Conservation (phyloP, 2,888 invertebrate species). For the Notodonta ziczac region DNA sequence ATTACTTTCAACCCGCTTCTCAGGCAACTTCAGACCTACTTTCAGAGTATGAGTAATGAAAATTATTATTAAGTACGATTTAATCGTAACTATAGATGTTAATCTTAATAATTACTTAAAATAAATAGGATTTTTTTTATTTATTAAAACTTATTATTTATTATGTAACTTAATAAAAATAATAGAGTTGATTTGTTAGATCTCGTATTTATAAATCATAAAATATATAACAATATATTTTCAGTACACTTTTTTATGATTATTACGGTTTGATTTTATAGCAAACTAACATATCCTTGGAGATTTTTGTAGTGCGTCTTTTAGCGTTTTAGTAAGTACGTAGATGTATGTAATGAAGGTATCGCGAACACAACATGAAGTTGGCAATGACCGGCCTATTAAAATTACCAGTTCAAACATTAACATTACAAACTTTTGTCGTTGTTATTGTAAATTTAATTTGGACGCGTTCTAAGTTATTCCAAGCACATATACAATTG, state of each 20-base stretch:
- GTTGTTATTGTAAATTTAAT: conserved; percentile 22
- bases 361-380: conserved; percentile 12
- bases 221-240: conserved; percentile 30
- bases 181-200: conserved; percentile 48
- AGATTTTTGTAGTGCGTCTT: conserved; percentile 21
- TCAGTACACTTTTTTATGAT: conserved; percentile 32
- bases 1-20: too few species aligned
- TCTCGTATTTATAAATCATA: conserved; percentile 57
- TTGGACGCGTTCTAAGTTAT: conserved; percentile 12
- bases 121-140: conserved; percentile 40
- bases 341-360: conserved; percentile 9
- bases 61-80: conserved; percentile 9
- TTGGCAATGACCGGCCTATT: conserved; percentile 20
- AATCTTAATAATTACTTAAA: conserved; percentile 32
- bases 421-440: conserved; percentile 17
- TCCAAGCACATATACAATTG: conserved; percentile 1
- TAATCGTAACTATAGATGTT: conserved; percentile 19
- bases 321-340: conserved; percentile 12
- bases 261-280: conserved; percentile 33
- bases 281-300: conserved; percentile 41
- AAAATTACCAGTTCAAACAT: conserved; percentile 28
- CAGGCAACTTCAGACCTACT: too few species aligned
- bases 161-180: conserved; percentile 22
- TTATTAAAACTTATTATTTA: conserved; percentile 39
- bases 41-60: too few species aligned